Conservation (phyloP, 2,113 vertebrate genomes). For the Lepisosteus osseus region DNA sequence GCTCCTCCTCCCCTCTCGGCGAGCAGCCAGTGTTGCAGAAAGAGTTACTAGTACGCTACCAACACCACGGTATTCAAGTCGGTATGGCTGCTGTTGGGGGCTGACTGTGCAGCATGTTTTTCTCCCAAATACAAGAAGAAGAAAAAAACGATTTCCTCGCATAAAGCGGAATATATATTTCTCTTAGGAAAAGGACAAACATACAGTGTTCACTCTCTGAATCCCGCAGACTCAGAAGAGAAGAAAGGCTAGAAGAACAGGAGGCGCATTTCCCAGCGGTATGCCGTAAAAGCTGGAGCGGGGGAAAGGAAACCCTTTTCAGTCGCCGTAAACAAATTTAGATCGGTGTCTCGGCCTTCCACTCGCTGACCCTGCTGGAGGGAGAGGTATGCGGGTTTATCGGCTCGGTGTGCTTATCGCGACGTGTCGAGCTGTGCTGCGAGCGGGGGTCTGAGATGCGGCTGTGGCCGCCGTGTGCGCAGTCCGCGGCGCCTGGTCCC, state of each 20-base stretch:
- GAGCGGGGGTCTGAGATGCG: too few species aligned
- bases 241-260: not conserved
- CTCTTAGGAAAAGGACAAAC: not conserved
- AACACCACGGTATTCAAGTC: not conserved
- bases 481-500: too few species aligned
- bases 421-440: too few species aligned
- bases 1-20: conserved; percentile 10
- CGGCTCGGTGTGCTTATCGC: not conserved
- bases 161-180: too few species aligned
- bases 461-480: too few species aligned
- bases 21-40: not conserved
- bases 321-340: conserved; percentile 3
- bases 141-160: too few species aligned
- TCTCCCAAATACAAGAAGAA: too few species aligned
- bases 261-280: not conserved
- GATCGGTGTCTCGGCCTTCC: conserved; percentile 17
- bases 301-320: not conserved
- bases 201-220: not conserved
- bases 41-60: not conserved
- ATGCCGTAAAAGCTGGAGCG: conserved; percentile 2
- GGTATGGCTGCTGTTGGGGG: not conserved
- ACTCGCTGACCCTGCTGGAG: not conserved
- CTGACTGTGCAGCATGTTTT: not conserved
- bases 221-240: not conserved
- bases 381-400: not conserved